A percentile compares a stretch with the other conserved stretches of the same genome.
Evolutionary conservation across 1,140 invertebrate genomes (phyloP).

Genomic region (Paracyclopina nana): DNA sequence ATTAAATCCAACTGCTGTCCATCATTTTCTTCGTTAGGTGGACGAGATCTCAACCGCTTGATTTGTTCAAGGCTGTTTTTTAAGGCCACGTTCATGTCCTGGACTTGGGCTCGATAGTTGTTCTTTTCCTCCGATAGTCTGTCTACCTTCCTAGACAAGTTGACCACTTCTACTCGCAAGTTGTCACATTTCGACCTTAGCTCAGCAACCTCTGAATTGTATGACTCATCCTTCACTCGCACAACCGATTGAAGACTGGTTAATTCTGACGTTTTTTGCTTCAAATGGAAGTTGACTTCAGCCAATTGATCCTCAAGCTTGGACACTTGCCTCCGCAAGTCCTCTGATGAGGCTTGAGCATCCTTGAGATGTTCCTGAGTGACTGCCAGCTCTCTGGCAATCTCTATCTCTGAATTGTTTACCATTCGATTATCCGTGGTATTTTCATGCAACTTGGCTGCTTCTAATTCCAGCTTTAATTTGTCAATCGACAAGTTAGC

Average conservation of each 20-base stretch:
- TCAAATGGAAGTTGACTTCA: not conserved
- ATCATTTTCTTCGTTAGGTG: no score
- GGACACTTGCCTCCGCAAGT: not conserved
- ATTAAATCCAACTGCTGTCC: no score
- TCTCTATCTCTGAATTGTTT: not conserved
- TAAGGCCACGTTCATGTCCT: not conserved
- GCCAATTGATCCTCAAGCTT: not conserved
- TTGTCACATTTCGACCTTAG: no score
- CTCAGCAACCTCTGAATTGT: no score
- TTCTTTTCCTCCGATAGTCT: not conserved
- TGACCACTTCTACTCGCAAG: not conserved
- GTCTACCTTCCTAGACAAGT: not conserved
- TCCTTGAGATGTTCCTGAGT: no score
- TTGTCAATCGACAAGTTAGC: no score
- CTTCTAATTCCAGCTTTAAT: not conserved
- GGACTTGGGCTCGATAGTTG: not conserved
- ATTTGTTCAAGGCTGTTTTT: constrained; percentile 4
- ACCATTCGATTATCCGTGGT: not conserved
- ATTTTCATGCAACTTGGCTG: not conserved
- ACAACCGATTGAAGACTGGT: no score
- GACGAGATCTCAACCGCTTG: not conserved
- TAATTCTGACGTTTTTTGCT: not conserved
- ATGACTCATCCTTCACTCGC: no score
- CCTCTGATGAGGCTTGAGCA: not conserved
- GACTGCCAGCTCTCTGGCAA: no score